Evolutionary conservation across 1,140 invertebrate genomes (phyloP), one percentile per base, ranked within the genome.

Genomic region (Atta texana): DNA sequence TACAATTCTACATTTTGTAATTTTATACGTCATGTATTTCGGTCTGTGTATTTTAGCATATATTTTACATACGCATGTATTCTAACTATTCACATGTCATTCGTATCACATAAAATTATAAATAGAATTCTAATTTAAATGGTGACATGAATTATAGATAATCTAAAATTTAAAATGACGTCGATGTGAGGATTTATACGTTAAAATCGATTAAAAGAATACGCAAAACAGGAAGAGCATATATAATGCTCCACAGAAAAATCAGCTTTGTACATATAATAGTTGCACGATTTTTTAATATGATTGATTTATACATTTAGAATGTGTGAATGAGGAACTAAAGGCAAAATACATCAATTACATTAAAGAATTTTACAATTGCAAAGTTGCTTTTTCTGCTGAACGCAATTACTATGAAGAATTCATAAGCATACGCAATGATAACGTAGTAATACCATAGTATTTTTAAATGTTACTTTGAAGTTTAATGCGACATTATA

Each of bases 391-490:
- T 44, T 44, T 44, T 2, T 44, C 39, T 10, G 39, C 39, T 10
- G 39, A 44, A 44, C 39, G 8, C 39, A 44, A 10, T 2, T 0
- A 44, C 10, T 8, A 1, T 28, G 24, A 49, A 74, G 8, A 72
- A 4, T 72, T 49, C 59, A 28, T 21, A 44, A 74, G 24, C 21
- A 21, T 49, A 18, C 39, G 31, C 8, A 21, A 12, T 0, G 66
- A 71, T 82, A 82, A 59, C 21, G 4, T 14, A 5, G 5, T 39
- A 69, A 57, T 3, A 2, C 5, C n/a, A 18, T n/a, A n/a, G n/a
- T n/a, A n/a, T n/a, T 61, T 61, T 71, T n/a, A 44, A 68, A 51
- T 57, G 5, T 59, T 71, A 71, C 14, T 57, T 71, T 57, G 6
- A 71, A 81, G 12, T 0, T 34, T 7, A 1, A 24, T 18, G n/a